These are phyloP conservation scores for Podarcis lilfordi DNA, from an alignment of 2,797 vertebrate species.

Conservation along the genomic window DNA sequence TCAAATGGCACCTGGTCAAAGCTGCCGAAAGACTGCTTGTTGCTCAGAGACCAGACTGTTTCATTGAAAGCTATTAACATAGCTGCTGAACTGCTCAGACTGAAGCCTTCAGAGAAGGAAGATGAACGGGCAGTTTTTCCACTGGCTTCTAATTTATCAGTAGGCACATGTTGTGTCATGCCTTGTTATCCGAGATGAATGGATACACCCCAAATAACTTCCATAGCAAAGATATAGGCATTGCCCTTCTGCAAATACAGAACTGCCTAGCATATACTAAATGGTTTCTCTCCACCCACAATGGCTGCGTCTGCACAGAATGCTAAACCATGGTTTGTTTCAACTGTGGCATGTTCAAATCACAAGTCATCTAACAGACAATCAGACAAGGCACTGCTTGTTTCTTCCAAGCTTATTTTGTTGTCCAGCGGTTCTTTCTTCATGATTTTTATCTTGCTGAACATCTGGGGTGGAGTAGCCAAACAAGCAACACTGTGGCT, in stretches of 20 bases:
- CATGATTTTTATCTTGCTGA: no score
- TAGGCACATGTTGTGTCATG: not conserved
- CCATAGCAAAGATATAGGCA: not conserved
- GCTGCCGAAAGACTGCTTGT: not conserved
- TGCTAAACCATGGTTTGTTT: no score
- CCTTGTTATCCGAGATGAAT: slow-evolving; percentile 1
- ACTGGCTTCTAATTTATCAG: slow-evolving; percentile 19
- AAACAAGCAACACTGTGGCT: no score
- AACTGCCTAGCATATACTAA: no score
- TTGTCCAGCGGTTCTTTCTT: no score
- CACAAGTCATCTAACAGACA: no score
- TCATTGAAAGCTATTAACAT: not conserved
- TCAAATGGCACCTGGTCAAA: slow-evolving; percentile 9
- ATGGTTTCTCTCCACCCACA: no score
- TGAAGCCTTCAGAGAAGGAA: slow-evolving; percentile 8
- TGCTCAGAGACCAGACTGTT: not conserved
- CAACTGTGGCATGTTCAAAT: no score
- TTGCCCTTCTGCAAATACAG: not conserved
- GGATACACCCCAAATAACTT: not conserved
- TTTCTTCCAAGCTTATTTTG: no score
- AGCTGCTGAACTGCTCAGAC: slow-evolving; percentile 32
- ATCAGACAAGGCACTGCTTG: no score
- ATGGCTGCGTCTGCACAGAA: no score
- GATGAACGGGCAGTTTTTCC: not conserved
- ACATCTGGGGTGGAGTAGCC: no score